phyloP scores from a whole-genome alignment of 1,140 invertebrate genomes.

The Brachionus asplanchnoidis region DNA sequence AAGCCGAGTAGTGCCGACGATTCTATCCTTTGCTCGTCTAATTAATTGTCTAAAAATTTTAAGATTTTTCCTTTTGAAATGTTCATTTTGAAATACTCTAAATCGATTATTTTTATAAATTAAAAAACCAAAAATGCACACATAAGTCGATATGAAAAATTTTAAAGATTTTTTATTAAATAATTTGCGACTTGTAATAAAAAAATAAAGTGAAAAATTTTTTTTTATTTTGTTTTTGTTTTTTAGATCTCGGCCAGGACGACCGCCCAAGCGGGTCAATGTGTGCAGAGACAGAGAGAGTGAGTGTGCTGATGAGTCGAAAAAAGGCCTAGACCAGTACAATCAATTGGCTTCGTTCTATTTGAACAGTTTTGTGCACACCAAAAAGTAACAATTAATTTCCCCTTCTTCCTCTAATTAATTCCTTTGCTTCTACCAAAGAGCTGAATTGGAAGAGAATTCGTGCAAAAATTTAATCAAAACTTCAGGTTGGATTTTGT shows the following conservation, averaged over 20 bases:
- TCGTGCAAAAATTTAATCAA: conserved; percentile 25
- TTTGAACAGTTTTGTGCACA: background rate
- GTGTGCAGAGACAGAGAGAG: background rate
- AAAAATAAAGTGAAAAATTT: too few relatives aligned
- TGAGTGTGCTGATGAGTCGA: background rate
- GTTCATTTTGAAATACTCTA: too few relatives aligned
- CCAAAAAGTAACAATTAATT: background rate
- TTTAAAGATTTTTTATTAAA: too few relatives aligned
- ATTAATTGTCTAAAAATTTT: too few relatives aligned
- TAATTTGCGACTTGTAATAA: too few relatives aligned
- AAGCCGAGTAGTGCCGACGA: too few relatives aligned
- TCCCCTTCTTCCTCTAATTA: background rate
- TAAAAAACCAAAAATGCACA: too few relatives aligned
- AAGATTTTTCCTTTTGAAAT: too few relatives aligned
- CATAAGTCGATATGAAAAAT: too few relatives aligned
- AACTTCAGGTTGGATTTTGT: background rate
- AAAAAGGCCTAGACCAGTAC: background rate
- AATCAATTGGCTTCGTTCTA: background rate
- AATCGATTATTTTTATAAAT: too few relatives aligned
- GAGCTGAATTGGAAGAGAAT: background rate
- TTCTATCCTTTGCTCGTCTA: too few relatives aligned
- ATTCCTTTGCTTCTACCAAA: background rate
- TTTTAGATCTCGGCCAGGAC: conserved; percentile 22
- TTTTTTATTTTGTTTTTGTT: background rate
- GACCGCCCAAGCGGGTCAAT: conserved; percentile 27